A percentile compares a stretch with the other conserved stretches of the same genome.
Evolutionary conservation across 1,140 invertebrate species (phyloP).

Genomic region (Drosophila miranda): DNA sequence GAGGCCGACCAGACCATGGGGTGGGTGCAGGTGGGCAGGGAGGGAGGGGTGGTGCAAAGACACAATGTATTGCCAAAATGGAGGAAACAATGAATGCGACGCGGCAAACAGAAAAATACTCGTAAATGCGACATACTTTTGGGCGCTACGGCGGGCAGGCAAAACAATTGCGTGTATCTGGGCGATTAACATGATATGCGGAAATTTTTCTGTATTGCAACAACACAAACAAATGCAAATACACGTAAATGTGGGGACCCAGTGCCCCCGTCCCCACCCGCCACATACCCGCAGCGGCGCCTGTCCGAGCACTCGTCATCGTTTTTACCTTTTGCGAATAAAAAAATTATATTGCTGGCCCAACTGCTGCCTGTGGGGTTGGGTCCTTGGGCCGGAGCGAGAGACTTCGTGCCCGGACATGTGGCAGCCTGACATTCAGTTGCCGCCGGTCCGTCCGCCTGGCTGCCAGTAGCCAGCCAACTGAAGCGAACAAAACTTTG

Average conservation of each 20-base stretch:
- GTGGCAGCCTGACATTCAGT: constrained; percentile 61
- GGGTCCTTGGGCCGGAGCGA: constrained; percentile 3
- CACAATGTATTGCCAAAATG: constrained; percentile 31
- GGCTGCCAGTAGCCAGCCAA: constrained; percentile 48
- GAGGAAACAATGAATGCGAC: constrained; percentile 36
- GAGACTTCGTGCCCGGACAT: constrained; percentile 68
- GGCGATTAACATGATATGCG: constrained; percentile 79
- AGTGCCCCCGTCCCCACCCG: neutral
- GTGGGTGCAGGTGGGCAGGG: no score
- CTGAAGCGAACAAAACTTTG: constrained; percentile 38
- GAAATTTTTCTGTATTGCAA: constrained; percentile 75
- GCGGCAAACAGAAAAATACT: constrained; percentile 65
- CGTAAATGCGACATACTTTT: constrained; percentile 75
- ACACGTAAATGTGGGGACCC: constrained; percentile 21
- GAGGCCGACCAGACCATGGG: neutral
- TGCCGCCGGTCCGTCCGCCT: constrained; percentile 60
- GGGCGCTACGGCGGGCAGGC: constrained; percentile 43
- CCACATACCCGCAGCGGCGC: constrained; percentile 9
- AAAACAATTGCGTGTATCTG: constrained; percentile 77
- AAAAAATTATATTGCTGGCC: constrained; percentile 69
- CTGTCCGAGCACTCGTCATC: constrained; percentile 22
- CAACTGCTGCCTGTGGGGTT: constrained; percentile 17
- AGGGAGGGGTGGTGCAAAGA: neutral
- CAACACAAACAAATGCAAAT: constrained; percentile 62
- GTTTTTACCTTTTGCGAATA: constrained; percentile 56